phyloP scores from a whole-genome alignment of 2,888 invertebrate genomes.

The Sylvicola cinctus region DNA sequence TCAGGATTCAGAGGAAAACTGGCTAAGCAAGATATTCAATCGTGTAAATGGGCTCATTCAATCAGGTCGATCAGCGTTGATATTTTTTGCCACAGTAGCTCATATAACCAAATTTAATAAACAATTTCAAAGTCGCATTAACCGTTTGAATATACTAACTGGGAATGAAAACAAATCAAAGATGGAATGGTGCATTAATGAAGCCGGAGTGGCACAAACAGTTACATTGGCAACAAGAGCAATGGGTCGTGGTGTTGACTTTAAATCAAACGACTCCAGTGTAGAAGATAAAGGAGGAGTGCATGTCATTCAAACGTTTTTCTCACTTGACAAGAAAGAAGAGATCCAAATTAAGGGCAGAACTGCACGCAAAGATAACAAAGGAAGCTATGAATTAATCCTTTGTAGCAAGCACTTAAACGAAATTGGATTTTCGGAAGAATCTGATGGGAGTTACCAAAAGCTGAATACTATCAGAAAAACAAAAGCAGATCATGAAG shows the following conservation, averaged over 20 bases:
- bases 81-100: too few relatives aligned
- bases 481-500: too few relatives aligned
- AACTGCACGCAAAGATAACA: neutral
- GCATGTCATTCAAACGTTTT: neutral
- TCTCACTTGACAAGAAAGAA: neutral
- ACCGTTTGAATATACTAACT: neutral
- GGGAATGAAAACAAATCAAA: neutral
- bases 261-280: neutral
- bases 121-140: too few relatives aligned
- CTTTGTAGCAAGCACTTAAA: too few relatives aligned
- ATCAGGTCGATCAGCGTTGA: too few relatives aligned
- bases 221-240: neutral
- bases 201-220: neutral
- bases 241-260: neutral
- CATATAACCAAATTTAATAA: too few relatives aligned
- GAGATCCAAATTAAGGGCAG: neutral
- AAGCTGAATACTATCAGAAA: too few relatives aligned
- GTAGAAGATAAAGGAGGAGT: neutral
- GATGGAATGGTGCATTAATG: neutral
- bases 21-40: too few relatives aligned
- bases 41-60: too few relatives aligned
- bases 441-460: too few relatives aligned
- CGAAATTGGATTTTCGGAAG: too few relatives aligned
- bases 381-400: neutral
- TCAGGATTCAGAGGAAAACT: too few relatives aligned